Conservation (phyloP, 1,140 invertebrate species). For the Brachionus manjavacas region DNA sequence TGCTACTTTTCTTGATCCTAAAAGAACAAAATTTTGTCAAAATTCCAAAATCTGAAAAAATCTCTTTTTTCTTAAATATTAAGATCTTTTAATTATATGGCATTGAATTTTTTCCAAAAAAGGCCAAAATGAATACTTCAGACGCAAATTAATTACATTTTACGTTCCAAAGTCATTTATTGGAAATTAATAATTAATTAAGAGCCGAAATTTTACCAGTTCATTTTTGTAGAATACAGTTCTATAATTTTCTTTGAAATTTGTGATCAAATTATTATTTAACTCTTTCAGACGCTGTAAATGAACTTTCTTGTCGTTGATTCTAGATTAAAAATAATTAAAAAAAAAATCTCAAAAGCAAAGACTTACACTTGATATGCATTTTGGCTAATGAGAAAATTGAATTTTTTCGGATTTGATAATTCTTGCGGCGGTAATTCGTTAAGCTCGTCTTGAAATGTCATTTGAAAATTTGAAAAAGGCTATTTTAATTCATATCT, state of each 20-base stretch:
- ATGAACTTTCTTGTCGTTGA: background rate
- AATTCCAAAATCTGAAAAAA: no score
- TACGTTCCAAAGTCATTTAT: background rate
- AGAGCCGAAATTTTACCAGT: background rate
- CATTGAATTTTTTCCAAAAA: no score
- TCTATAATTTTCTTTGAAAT: background rate
- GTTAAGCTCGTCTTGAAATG: background rate
- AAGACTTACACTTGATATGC: background rate
- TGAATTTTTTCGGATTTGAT: background rate
- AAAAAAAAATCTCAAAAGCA: background rate
- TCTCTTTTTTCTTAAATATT: no score
- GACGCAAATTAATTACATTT: no score
- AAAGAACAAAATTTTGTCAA: no score
- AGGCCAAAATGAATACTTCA: no score
- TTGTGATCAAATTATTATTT: background rate
- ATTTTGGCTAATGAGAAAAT: background rate
- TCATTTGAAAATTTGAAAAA: background rate
- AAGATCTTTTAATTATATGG: no score
- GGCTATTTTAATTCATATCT: background rate
- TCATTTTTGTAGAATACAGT: background rate
- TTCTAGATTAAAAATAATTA: background rate
- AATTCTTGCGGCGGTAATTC: background rate
- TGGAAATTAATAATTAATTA: background rate
- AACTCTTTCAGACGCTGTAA: background rate
- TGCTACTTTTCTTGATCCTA: no score